Conservation (phyloP, 1,140 invertebrate genomes). For the Hypsibius dujardini region DNA sequence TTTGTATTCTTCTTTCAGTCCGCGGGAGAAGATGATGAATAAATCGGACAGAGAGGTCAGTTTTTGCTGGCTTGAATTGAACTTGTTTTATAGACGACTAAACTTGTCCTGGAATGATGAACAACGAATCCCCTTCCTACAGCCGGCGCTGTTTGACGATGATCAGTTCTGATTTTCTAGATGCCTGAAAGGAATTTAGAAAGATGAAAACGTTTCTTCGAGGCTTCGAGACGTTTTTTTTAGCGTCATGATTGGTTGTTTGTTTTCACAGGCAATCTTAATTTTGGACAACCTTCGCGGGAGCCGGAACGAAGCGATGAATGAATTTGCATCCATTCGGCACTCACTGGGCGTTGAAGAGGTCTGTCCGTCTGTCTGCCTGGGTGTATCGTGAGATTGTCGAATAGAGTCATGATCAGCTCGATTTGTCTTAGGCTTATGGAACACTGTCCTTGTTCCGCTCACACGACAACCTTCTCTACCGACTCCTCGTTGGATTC, state of each 20-base stretch:
- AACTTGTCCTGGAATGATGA: too few relatives aligned
- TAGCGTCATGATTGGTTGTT: too few relatives aligned
- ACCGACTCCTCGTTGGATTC: neutral
- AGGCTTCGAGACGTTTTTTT: too few relatives aligned
- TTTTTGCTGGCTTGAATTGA: too few relatives aligned
- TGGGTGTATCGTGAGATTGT: too few relatives aligned
- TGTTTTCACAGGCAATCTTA: neutral
- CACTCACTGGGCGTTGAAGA: neutral
- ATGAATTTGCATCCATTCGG: conserved; percentile 4
- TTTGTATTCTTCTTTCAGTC: neutral
- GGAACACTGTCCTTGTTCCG: neutral
- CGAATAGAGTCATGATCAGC: neutral
- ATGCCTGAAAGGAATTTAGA: too few relatives aligned
- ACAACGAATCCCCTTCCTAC: too few relatives aligned
- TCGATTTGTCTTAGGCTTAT: neutral
- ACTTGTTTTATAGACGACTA: too few relatives aligned
- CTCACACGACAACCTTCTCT: neutral
- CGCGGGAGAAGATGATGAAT: neutral
- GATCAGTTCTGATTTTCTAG: too few relatives aligned
- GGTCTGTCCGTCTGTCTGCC: neutral
- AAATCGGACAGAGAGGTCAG: neutral
- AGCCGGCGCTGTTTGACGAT: too few relatives aligned
- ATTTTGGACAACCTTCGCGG: conserved; percentile 1
- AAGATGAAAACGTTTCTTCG: too few relatives aligned
- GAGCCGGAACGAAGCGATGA: conserved; percentile 4